phyloP scores from a whole-genome alignment of 1,140 invertebrate genomes.

The Brachionus rubens region DNA sequence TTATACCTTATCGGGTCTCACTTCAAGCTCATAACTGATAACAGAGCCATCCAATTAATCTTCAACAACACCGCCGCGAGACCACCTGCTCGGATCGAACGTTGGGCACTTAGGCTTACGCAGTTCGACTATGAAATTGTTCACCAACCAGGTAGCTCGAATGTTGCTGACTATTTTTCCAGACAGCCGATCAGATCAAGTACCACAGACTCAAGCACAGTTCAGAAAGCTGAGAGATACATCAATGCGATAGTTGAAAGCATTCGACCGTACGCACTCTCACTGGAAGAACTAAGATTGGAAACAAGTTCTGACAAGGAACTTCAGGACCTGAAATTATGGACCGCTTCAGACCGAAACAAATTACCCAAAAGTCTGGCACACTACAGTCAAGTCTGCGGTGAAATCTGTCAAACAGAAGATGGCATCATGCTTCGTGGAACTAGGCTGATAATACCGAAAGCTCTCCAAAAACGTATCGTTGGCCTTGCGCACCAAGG shows the following conservation, averaged over 20 bases:
- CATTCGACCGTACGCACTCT: neutral
- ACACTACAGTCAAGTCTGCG: neutral
- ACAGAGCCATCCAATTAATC: too few relatives aligned
- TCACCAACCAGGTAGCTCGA: neutral
- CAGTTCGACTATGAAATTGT: neutral
- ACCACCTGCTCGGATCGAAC: neutral
- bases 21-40: too few relatives aligned
- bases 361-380: neutral
- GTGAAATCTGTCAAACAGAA: neutral
- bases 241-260: neutral
- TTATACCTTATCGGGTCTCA: too few relatives aligned
- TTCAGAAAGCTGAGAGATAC: neutral
- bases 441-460: neutral
- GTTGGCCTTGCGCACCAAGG: conserved; percentile 4
- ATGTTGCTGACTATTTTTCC: neutral
- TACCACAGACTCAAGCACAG: neutral
- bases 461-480: neutral
- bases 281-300: neutral
- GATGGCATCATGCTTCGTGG: neutral
- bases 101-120: neutral
- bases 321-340: neutral
- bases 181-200: neutral
- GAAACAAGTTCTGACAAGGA: neutral
- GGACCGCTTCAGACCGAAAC: neutral
- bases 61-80: neutral